Evolutionary conservation across 2,888 invertebrate species (phyloP).

Genomic region (Cephus pulcher): DNA sequence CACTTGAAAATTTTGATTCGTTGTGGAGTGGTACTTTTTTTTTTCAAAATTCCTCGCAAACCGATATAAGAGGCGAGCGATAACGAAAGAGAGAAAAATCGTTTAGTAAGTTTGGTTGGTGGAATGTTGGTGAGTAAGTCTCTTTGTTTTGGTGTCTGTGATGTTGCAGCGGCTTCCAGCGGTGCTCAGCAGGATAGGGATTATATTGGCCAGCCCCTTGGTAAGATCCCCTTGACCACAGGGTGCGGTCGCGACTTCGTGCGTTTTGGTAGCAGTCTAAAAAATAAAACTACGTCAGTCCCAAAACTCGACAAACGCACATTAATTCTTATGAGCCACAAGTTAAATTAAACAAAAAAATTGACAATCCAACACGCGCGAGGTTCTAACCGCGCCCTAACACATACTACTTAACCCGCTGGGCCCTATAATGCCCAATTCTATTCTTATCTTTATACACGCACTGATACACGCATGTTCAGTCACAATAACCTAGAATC

Average conservation of each 20-base stretch:
- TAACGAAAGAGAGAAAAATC: conserved; percentile 29
- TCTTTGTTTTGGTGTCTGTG: conserved; percentile 67
- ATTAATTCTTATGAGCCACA: background rate
- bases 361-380: conserved; percentile 25
- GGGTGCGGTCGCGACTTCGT: conserved; percentile 41
- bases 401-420: conserved; percentile 1
- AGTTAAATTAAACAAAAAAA: background rate
- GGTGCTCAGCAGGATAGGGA: conserved; percentile 96
- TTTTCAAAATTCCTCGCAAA: background rate
- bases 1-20: background rate
- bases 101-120: conserved; percentile 61
- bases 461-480: background rate
- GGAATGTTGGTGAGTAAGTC: conserved; percentile 65
- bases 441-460: background rate
- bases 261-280: conserved; percentile 28
- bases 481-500: background rate
- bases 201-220: conserved; percentile 95
- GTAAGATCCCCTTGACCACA: conserved; percentile 74
- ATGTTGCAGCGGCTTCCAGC: conserved; percentile 91
- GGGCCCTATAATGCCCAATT: background rate
- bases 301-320: background rate
- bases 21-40: background rate
- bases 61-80: background rate
- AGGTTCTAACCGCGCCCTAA: conserved; percentile 45
- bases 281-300: background rate